These are phyloP conservation scores for Varanus salvator DNA, from an alignment of 2,113 vertebrate species.

Conservation along the genomic window DNA sequence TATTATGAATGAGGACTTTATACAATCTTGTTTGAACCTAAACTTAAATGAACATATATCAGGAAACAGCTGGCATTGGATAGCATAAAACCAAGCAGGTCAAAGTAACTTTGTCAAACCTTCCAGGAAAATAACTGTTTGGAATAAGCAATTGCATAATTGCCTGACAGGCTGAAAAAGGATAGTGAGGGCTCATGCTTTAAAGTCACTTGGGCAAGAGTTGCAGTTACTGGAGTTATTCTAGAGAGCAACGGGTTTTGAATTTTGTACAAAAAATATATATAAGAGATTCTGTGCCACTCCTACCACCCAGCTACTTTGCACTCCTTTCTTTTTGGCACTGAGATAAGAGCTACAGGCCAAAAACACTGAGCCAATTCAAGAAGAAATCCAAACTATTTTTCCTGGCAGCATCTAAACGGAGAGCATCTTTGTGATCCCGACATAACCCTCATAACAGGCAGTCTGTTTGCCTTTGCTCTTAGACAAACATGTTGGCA, in stretches of 20 bases:
- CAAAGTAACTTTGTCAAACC: background rate
- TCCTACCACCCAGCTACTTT: background rate
- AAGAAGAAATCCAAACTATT: constrained; percentile 8
- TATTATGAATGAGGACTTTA: background rate
- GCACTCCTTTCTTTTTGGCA: background rate
- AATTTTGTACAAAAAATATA: background rate
- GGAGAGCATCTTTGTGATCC: constrained; percentile 12
- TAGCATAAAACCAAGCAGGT: background rate
- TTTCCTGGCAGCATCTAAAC: constrained; percentile 20
- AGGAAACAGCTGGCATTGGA: background rate
- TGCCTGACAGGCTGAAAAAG: background rate
- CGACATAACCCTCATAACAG: background rate
- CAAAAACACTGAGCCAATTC: constrained; percentile 8
- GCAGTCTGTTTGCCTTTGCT: constrained; percentile 16
- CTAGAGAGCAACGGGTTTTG: no score
- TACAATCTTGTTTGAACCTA: background rate
- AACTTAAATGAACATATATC: background rate
- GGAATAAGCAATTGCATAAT: background rate
- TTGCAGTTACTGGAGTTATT: background rate
- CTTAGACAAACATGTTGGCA: constrained; percentile 5
- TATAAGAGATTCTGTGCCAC: background rate
- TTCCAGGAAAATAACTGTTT: no score
- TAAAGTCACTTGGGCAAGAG: background rate
- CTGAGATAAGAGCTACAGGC: background rate
- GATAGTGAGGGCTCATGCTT: background rate